Base-by-base conservation (phyloP, 2,113 vertebrate species). In the Diphyllodes magnificus region DNA sequence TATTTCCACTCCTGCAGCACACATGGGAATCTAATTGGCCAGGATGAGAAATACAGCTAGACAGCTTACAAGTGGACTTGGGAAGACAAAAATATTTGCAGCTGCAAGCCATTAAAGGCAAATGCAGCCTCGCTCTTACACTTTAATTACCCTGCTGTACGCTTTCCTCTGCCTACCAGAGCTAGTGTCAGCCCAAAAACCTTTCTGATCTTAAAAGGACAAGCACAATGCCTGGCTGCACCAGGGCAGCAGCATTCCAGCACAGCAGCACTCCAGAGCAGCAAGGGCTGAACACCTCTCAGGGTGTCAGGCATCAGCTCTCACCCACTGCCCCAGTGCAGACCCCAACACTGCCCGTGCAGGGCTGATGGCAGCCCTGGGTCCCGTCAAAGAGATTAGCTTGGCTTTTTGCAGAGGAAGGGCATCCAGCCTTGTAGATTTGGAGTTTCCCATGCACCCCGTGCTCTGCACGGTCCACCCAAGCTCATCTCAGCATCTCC, bases 11-110 rank as follows among this genome's bases (percentile, higher is more conserved):
- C 95, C 97, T 96, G 97, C 94, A 97, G 95, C 96, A 97, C 97
- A 98, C 97, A 97, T 98, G 98, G 96, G 96, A 97, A 96, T 96
- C 96, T 96, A 97, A 98, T 98, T 97, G 97, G 95, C 85, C 86
- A 69, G 97, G 96, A 97, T 95, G 96, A 81, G 72, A 98, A 97
- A 95, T 92, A 92, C 96, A 97, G 97, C 95, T 97, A 97, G 96
- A 95, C 97, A 89, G 93, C 88, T 94, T 93, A 86, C 94, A 97
- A 96, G 96, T 93, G 42, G 39, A 94, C 92, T 93, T 6, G n/a
- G 92, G 93, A 94, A 94, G 94, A 84, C 49, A 72, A 86, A 87
- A 96, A 97, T 96, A 91, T 91, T 96, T 76, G 96, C 98, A 98
- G 97, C 98, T 98, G 98, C 95, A 97, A 98, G 84, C 97, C 96